Evolutionary conservation across 2,797 vertebrate genomes (phyloP).

Genomic region (Astyanax mexicanus): DNA sequence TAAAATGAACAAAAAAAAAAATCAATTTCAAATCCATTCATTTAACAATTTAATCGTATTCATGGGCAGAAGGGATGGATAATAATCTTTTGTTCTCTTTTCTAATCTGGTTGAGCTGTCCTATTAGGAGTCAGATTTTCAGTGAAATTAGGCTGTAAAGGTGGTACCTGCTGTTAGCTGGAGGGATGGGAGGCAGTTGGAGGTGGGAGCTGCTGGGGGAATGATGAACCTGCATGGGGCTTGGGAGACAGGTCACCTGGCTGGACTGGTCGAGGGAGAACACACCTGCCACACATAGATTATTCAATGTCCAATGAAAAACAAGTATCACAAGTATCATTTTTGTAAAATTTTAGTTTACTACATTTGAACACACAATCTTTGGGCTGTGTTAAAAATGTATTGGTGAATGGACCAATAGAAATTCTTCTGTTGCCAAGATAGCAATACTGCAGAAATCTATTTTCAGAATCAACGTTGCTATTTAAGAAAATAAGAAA

Average conservation of each 20-base stretch:
- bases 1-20: too few relatives aligned
- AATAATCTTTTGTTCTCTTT: background rate
- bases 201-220: constrained; percentile 64
- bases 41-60: background rate
- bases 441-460: too few relatives aligned
- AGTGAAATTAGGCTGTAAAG: background rate
- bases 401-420: too few relatives aligned
- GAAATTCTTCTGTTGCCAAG: too few relatives aligned
- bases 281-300: constrained; percentile 71
- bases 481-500: too few relatives aligned
- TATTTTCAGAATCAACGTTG: too few relatives aligned
- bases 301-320: too few relatives aligned
- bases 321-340: too few relatives aligned
- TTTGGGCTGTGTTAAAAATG: too few relatives aligned
- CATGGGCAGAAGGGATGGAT: background rate
- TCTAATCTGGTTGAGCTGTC: background rate
- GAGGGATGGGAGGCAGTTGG: constrained; percentile 59
- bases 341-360: too few relatives aligned
- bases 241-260: constrained; percentile 71
- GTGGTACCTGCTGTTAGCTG: constrained; percentile 39
- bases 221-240: constrained; percentile 73
- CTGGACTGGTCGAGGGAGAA: constrained; percentile 76
- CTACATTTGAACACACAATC: too few relatives aligned
- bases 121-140: background rate
- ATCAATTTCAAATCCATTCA: too few relatives aligned